Base-by-base conservation (phyloP, 2,797 vertebrate genomes). In the Argentina silus region DNA sequence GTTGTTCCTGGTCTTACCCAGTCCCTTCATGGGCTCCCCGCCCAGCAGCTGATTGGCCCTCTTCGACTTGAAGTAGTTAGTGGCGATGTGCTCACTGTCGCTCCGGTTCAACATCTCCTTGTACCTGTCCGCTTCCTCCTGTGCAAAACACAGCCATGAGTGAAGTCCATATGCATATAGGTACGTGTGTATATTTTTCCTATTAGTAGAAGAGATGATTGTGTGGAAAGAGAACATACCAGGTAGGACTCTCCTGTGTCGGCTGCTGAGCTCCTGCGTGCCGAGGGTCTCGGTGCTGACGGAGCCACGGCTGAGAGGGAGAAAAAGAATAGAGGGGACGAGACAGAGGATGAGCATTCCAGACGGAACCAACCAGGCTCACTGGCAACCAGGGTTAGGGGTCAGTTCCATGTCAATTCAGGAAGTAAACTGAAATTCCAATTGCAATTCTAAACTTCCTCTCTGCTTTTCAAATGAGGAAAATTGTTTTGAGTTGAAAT, bases 61-160 rank as follows among this genome's bases (percentile, higher is more conserved):
- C 75, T 89, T 94, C 9, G 91, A 84, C 79, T 89, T 93, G 81
- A 98, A 97, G 90, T 96, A 97, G 88, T 92, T 96, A 75, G 82
- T 96, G 85, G 96, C 95, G 0, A 95, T 92, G 70, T 93, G 93
- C 63, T 96, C 94, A 0, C 95, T 97, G 86, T 96, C 91, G 0
- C 95, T 97, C 8, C 94, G 94, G 73, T 88, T 90, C 73, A 98
- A 89, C 95, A 96, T 93, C 76, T 94, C 87, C 71, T 91, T 96
- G 78, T 95, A 97, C 60, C 90, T 81, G 81, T 97, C 95, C 81
- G 96, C 95, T 44, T 95, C 94, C 57, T 93, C 92, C 87, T 90
- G 86, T 48, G 62, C 0, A 23, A 67, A 65, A 65, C 14, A 68
- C 5, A 74, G 23, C 3, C 12, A 70, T 11, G 5, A 3, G 42